These are phyloP conservation scores for Xanthorhoe spadicearia DNA, from an alignment of 2,888 invertebrate genomes.

Conservation along the genomic window DNA sequence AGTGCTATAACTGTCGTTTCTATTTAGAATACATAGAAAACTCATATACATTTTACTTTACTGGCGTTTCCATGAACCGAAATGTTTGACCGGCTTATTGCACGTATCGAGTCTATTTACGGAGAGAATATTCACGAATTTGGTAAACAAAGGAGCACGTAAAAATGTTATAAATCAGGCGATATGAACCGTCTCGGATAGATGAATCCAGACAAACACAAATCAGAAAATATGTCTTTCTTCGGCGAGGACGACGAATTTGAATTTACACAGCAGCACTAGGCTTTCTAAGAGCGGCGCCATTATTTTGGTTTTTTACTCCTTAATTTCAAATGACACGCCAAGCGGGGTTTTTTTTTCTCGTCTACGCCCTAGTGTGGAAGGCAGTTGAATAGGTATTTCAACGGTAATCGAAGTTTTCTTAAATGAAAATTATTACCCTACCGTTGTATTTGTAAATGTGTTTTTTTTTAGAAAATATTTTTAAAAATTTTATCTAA, in stretches of 20 bases:
- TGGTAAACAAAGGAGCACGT: not conserved
- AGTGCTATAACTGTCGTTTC: too few relatives aligned
- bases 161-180: not conserved
- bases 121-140: not conserved
- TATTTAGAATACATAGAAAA: too few relatives aligned
- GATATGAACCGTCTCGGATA: constrained; percentile 4
- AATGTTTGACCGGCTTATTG: not conserved
- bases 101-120: not conserved
- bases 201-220: constrained; percentile 4
- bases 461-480: too few relatives aligned
- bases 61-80: not conserved
- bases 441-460: too few relatives aligned
- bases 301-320: not conserved
- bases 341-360: too few relatives aligned
- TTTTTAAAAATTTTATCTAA: too few relatives aligned
- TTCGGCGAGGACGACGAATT: constrained; percentile 2
- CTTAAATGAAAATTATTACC: too few relatives aligned
- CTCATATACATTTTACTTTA: too few relatives aligned
- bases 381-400: too few relatives aligned
- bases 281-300: not conserved
- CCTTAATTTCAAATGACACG: too few relatives aligned
- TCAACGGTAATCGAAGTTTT: too few relatives aligned
- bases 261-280: not conserved
- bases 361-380: too few relatives aligned
- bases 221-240: constrained; percentile 10